phyloP scores from a whole-genome alignment of 2,797 vertebrate genomes.

The Mus spretus region DNA sequence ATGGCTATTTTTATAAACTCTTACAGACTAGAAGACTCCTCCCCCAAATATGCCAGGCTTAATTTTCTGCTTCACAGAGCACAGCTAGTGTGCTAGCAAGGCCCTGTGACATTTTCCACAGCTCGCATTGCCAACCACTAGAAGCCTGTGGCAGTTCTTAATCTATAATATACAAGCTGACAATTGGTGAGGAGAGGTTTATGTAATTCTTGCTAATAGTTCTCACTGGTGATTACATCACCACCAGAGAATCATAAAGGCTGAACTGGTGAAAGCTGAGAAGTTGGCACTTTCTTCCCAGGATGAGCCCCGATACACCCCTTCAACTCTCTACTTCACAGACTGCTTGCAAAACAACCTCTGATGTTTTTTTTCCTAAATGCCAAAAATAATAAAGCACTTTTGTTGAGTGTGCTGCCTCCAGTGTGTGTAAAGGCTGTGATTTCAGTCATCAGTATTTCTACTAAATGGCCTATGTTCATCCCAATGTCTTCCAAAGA shows the following conservation, averaged over 20 bases:
- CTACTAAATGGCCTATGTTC: neutral
- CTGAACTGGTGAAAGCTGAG: neutral
- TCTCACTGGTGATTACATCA: conserved; percentile 68
- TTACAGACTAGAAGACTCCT: conserved; percentile 89
- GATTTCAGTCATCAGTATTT: conserved; percentile 30
- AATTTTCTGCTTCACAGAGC: conserved; percentile 95
- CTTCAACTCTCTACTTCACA: neutral
- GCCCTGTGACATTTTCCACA: conserved; percentile 92
- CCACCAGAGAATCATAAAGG: neutral
- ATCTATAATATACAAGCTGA: conserved; percentile 88
- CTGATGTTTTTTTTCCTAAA: neutral
- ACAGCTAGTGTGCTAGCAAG: conserved; percentile 90
- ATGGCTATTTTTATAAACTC: conserved; percentile 88
- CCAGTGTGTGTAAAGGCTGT: neutral
- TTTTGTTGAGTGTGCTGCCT: neutral
- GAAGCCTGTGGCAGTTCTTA: conserved; percentile 90
- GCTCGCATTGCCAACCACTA: conserved; percentile 89
- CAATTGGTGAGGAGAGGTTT: conserved; percentile 83
- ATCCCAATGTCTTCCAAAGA: conserved; percentile 48
- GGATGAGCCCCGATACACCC: neutral
- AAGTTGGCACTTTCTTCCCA: neutral
- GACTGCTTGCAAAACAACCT: neutral
- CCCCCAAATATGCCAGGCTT: conserved; percentile 94
- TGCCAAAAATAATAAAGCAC: neutral
- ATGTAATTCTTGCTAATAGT: conserved; percentile 77